Base-by-base conservation (phyloP, 2,797 vertebrate species). In the Urocyon cinereoargenteus region DNA sequence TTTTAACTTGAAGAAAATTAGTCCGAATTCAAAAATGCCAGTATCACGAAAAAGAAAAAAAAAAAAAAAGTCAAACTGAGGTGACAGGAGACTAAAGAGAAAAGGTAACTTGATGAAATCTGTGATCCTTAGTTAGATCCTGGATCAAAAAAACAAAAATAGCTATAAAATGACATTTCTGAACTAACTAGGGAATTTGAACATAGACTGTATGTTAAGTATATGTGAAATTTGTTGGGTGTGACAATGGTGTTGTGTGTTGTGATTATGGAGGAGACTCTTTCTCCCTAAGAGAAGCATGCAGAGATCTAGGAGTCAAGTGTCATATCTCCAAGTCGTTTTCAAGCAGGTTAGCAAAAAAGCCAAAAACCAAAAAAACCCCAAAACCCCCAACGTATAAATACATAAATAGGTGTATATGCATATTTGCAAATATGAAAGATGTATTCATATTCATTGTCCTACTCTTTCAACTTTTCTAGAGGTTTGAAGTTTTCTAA, bases 301-400 rank as follows among this genome's bases (percentile, higher is more conserved):
- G 31, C 34, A 94, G 77, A 70, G 78, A 78, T 49, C 59, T 72
- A 72, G 59, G 49, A 59, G 36, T 75, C 66, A 75, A 57, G 1
- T 18, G 18, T 83, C 36, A 86, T 21, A n/a, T 31, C 61, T 94
- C 26, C 53, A 61, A 87, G n/a, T 70, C 84, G 70, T 90, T 94
- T 94, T 87, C 49, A 81, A 91, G 61, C n/a, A 75, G 64, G 70
- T 95, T 26, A 66, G 31, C 9, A 75, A 89, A 84, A 49, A 45
- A 59, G 13, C 36, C 62, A 64, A 90, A 61, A 62, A 26, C 66
- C n/a, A 49, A 79, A 11, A 79, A n/a, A 24, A 18, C 7, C 0
- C 72, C 18, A 26, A 87, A 57, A 55, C 40, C 16, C 24, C 66
- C 86, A 78, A 77, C 0, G 0, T 55, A 40, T 31, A 66, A 66